Base-by-base conservation (phyloP, 2,888 invertebrate species). In the Thumatha senex region DNA sequence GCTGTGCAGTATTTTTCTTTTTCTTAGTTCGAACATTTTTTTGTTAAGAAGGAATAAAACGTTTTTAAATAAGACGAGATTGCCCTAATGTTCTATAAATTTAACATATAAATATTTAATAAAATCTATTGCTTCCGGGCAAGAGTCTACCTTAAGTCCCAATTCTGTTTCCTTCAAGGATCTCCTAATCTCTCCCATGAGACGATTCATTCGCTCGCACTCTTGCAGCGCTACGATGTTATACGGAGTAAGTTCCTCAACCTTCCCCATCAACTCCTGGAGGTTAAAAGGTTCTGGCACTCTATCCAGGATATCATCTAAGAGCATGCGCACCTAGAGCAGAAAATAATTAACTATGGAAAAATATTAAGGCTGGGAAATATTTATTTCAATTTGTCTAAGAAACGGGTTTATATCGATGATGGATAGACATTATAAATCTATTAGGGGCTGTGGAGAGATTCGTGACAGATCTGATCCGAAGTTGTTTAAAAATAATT, bases 221-320 rank as follows among this genome's bases (percentile, higher is more conserved):
- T 99, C 98, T 61, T 98, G 97, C 68, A 97, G 93, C 0, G 96
- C 96, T 0, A 98, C 98, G 46, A 98, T 97, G 0, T 96, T 96
- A 78, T 94, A 99, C 0, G 98, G 98, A 2, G 97, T 97, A 56
- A 96, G 92, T 71, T 98, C 98, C 81, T 98, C 98, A 3, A 95
- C 95, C 80, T 96, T 96, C 0, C 93, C 94, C 94, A 96, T 95
- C 73, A 98, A 93, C 78, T 98, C 98, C 0, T 89, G 76, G 69
- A 98, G 94, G 74, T 96, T 96, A 82, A 98, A 98, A 47, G 95
- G 95, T 55, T 97, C 96, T 0, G 98, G 98, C 10, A 98, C 92
- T 81, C 97, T 96, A 76, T 98, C 98, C 52, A 95, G 69, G 42
- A 98, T 94, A 72, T 98, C 98, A 73, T 98, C 98, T 48, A 98